Evolutionary conservation across 2,888 invertebrate genomes (phyloP), one percentile per base, ranked within the genome.

Genomic region (Enchytraeus crypticus): DNA sequence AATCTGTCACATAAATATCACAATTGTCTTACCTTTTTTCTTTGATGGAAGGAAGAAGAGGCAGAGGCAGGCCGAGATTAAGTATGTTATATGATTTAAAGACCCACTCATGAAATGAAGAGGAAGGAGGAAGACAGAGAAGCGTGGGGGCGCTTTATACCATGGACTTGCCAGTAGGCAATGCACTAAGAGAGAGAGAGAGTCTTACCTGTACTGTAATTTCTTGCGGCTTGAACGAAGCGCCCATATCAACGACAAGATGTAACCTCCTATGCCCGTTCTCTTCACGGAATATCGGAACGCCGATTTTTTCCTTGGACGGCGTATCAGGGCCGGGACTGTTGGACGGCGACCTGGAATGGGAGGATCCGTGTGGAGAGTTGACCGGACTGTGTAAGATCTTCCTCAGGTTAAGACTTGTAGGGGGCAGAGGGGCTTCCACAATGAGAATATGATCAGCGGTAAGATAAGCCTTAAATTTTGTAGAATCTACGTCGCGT

Each of bases 181-280:
- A n/a, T n/a, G n/a, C n/a, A n/a, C n/a, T n/a, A n/a, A n/a, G n/a
- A n/a, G n/a, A n/a, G n/a, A n/a, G n/a, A n/a, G n/a, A n/a, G n/a
- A n/a, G n/a, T n/a, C n/a, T 65, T 14, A 67, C 61, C 49, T 69
- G 68, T 23, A 69, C 64, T 29, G 66, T 65, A 43, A 61, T 56
- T 32, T 61, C 61, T 23, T 56, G 46, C 57, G 61, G 56, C 49
- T 57, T 61, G 61, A 61, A 61, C 43, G 55, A 51, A 30, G 46
- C 30, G 2, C 61, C 61, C 29, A 61, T 32, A 32, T 61, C 61
- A 23, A 61, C 61, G 18, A 55, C 55, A 56, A 61, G 57, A 23
- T 61, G 61, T 57, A 61, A 57, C 32, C 61, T 51, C 27, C 38
- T 47, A 18, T 61, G 61, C 1, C 61, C 61, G 47, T 57, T 49